Percentiles rank a stretch among this genome's conserved stretches.
These are phyloP conservation scores for Notospermus geniculatus DNA, from an alignment of 1,140 invertebrate genomes.

Conservation along the genomic window DNA sequence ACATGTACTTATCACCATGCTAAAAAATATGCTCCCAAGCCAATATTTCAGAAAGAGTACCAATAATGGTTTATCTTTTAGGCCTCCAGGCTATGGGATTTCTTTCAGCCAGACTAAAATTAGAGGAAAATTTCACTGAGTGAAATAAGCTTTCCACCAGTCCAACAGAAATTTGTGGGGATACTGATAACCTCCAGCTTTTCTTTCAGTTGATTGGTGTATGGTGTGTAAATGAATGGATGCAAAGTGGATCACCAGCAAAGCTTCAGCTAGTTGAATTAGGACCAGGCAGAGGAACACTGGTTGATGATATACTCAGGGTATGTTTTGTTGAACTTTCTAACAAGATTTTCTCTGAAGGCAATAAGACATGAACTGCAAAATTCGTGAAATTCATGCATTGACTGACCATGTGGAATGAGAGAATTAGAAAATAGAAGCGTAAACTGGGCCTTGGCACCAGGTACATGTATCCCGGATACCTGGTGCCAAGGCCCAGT, in stretches of 20 bases:
- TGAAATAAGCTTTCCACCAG: constrained; percentile 4
- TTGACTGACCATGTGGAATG: neutral
- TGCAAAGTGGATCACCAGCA: constrained; percentile 70
- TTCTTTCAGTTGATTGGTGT: constrained; percentile 71
- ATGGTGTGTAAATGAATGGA: constrained; percentile 88
- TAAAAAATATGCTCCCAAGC: no score
- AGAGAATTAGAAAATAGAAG: neutral
- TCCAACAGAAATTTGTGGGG: neutral
- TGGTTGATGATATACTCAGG: constrained; percentile 81
- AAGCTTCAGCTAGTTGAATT: constrained; percentile 88
- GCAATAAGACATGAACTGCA: neutral
- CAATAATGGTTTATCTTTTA: no score
- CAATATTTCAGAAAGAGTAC: no score
- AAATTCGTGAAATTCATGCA: neutral
- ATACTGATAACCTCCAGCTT: neutral
- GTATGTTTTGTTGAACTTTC: constrained; percentile 56
- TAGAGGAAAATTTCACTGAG: no score
- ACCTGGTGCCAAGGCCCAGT: no score
- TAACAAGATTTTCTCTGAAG: neutral
- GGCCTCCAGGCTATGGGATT: no score
- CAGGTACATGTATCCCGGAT: no score
- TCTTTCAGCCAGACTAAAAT: no score
- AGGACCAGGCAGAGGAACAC: constrained; percentile 88
- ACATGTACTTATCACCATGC: no score
- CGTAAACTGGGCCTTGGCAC: no score